Conservation (phyloP, 1,140 invertebrate genomes). For the Trichonephila clavipes region DNA sequence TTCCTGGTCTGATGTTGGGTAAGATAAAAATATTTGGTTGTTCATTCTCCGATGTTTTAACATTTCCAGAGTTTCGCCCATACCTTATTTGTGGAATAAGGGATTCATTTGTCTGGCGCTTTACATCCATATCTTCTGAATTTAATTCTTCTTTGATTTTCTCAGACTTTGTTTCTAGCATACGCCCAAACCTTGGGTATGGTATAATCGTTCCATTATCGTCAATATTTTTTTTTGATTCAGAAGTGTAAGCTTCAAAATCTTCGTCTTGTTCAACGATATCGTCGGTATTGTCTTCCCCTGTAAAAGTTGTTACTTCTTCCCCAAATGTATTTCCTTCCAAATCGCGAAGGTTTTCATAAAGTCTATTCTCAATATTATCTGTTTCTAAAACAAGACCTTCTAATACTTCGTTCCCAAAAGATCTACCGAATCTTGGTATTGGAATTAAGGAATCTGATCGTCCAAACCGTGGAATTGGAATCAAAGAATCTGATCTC, state of each 20-base stretch:
- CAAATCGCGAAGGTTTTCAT: too few relatives aligned
- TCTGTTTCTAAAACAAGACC: too few relatives aligned
- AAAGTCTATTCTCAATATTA: neutral
- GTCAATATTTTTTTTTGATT: neutral
- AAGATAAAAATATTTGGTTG: slow-evolving; percentile 21
- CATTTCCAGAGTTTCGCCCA: slow-evolving; percentile 3
- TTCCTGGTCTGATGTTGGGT: slow-evolving; percentile 51
- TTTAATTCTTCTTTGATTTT: neutral
- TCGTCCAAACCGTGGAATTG: neutral
- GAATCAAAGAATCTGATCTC: slow-evolving; percentile 28
- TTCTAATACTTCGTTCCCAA: too few relatives aligned
- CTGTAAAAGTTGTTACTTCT: too few relatives aligned
- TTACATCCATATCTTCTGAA: neutral
- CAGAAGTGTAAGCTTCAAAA: neutral
- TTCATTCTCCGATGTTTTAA: neutral
- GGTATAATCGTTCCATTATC: slow-evolving; percentile 34
- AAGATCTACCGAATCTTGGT: slow-evolving; percentile 2
- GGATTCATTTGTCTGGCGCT: slow-evolving; percentile 12
- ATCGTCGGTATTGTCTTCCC: too few relatives aligned
- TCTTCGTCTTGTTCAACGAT: neutral
- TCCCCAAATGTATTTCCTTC: too few relatives aligned
- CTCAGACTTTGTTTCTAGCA: neutral
- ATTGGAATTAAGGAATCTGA: neutral
- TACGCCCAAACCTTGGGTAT: slow-evolving; percentile 38
- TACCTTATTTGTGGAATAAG: slow-evolving; percentile 62